Base-by-base conservation (phyloP, 2,113 vertebrate genomes). In the Poeciliopsis prolifica region DNA sequence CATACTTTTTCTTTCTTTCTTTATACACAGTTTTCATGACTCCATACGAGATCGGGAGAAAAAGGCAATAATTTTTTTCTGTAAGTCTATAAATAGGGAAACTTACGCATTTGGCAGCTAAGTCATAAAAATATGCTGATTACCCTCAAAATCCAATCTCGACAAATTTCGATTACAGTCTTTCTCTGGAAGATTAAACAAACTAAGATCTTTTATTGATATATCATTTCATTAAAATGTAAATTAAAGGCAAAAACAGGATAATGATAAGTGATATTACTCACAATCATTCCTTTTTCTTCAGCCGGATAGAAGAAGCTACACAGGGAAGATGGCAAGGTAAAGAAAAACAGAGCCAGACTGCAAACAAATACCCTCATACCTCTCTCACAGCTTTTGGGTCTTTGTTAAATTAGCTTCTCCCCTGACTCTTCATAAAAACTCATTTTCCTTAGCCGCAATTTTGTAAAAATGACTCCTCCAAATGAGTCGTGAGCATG, bases 401-500 rank as follows among this genome's bases (percentile, higher is more conserved):
- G 87, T 92, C 79, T 81, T 84, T 87, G 86, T 84, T 84, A 91
- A 94, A 93, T 90, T 82, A 91, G 86, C 78, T 44, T 89, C 88
- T 92, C 92, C 91, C 91, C 79, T 80, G 80, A 77, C 89, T 87
- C 86, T 91, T 90, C 93, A 92, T 87, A 90, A 74, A 92, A 92
- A 88, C 92, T 88, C 87, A 89, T 91, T 86, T 92, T 91, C 90
- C 90, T 90, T 91, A 92, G 87, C 77, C 24, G 48, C 86, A 89
- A 89, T 87, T 84, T 86, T 86, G 89, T 90, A 92, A 93, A 94
- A 93, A 88, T 86, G 84, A 90, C 88, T 90, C 84, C 79, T 80
- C 81, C 80, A 94, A 95, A 94, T 94, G 92, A 94, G 92, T 88
- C 89, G 90, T 88, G 81, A 87, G 86, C 86, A 61, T 86, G 83